Evolutionary conservation across 2,888 invertebrate species (phyloP).

Genomic region (Sisyra nigra): DNA sequence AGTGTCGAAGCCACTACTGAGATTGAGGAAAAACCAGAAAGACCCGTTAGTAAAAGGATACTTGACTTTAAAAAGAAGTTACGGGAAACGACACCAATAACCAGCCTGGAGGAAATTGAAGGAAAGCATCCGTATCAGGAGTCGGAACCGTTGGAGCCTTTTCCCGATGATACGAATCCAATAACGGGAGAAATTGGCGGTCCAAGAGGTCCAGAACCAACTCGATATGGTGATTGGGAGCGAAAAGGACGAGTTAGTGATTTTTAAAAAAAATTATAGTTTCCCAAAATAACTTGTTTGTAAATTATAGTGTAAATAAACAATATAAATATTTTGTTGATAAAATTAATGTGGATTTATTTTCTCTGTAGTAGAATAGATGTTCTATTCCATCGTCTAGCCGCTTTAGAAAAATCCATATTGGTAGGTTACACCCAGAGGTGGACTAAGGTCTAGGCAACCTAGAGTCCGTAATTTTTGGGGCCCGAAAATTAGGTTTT

Average conservation of each 20-base stretch:
- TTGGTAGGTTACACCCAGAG: no score
- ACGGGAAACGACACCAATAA: constrained; percentile 43
- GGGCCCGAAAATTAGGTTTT: no score
- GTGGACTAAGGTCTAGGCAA: no score
- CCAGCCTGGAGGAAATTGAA: constrained; percentile 60
- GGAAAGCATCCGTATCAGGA: constrained; percentile 58
- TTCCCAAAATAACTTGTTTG: no score
- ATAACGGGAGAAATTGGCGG: constrained; percentile 90
- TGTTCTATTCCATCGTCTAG: no score
- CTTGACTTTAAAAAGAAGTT: constrained; percentile 60
- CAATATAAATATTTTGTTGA: not conserved
- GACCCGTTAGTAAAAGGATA: constrained; percentile 30
- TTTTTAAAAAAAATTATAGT: constrained; percentile 41
- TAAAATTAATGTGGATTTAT: not conserved
- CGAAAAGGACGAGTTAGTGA: constrained; percentile 93
- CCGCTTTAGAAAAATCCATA: no score
- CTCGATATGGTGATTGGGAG: constrained; percentile 99
- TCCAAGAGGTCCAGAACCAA: constrained; percentile 94
- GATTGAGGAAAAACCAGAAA: not conserved
- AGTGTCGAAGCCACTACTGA: not conserved
- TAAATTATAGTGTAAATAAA: not conserved
- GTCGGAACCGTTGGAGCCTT: constrained; percentile 66
- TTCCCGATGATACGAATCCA: constrained; percentile 81
- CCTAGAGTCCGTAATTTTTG: no score
- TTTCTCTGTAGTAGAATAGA: no score